phyloP scores from a whole-genome alignment of 2,113 vertebrate species.

The Phalacrocorax brasilianus region DNA sequence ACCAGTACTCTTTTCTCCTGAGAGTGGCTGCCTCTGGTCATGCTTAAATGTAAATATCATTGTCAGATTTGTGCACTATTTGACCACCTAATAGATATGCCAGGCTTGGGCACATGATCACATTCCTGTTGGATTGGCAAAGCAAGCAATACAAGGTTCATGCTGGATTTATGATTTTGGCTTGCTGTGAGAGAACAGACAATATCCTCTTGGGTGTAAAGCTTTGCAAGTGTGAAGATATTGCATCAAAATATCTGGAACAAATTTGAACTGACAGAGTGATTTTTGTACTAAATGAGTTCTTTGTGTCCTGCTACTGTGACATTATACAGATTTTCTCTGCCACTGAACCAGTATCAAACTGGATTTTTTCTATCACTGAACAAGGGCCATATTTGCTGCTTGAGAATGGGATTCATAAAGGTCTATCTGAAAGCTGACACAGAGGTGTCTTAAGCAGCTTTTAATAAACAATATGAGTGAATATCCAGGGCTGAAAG shows the following conservation, averaged over 20 bases:
- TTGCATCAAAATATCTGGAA: background rate
- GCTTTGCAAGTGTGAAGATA: background rate
- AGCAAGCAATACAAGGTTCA: background rate
- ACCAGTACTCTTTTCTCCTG: background rate
- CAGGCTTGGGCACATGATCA: background rate
- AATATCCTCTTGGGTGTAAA: background rate
- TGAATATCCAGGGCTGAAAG: background rate
- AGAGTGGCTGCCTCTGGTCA: background rate
- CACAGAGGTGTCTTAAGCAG: background rate
- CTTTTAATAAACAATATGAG: background rate
- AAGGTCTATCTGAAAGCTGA: background rate
- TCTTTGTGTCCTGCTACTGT: constrained; percentile 3
- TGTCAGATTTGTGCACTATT: background rate
- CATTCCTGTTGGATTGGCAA: background rate
- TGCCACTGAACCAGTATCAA: background rate
- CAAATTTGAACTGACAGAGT: constrained; percentile 10
- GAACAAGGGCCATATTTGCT: background rate
- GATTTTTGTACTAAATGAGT: background rate
- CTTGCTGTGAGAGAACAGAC: background rate
- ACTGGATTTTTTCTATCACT: background rate
- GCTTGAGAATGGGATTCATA: background rate
- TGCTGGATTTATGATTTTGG: background rate
- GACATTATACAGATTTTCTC: background rate
- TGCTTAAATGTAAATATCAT: background rate
- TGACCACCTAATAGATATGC: background rate